Conservation (phyloP, 2,113 vertebrate genomes). For the Triplophysa siluroides region DNA sequence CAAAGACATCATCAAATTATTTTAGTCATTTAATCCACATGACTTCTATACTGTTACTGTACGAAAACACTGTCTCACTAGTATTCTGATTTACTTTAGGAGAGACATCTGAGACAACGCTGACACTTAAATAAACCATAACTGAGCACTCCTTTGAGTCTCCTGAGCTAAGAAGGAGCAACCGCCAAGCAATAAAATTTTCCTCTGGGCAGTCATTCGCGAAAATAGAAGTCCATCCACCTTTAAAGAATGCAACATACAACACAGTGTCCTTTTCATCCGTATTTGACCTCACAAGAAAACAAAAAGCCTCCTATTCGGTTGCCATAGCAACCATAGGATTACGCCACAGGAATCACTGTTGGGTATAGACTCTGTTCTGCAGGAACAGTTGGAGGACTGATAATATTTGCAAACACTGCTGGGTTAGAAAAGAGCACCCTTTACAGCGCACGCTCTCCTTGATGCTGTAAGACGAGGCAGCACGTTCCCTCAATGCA, state of each 20-base stretch:
- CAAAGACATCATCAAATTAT: neutral
- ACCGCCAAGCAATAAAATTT: neutral
- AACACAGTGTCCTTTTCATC: slow-evolving; percentile 17
- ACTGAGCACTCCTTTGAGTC: neutral
- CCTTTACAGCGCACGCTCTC: neutral
- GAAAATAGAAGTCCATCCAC: neutral
- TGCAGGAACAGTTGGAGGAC: slow-evolving; percentile 1
- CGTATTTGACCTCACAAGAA: neutral
- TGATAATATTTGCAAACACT: slow-evolving; percentile 27
- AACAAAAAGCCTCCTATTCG: neutral
- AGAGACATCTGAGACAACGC: neutral
- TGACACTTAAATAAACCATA: neutral
- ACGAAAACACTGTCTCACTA: neutral
- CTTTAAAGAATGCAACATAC: slow-evolving; percentile 8
- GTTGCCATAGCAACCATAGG: slow-evolving; percentile 40
- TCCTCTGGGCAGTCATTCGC: neutral
- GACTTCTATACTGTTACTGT: neutral
- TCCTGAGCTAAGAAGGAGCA: too few relatives aligned
- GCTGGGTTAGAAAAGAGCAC: neutral
- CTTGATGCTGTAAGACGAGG: neutral
- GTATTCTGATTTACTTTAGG: neutral
- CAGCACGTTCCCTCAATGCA: slow-evolving; percentile 2
- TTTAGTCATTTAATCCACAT: neutral
- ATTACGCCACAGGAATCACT: slow-evolving; percentile 1
- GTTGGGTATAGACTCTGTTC: slow-evolving; percentile 16